Evolutionary conservation across 2,113 vertebrate genomes (phyloP).

Genomic region (Gavia stellata): DNA sequence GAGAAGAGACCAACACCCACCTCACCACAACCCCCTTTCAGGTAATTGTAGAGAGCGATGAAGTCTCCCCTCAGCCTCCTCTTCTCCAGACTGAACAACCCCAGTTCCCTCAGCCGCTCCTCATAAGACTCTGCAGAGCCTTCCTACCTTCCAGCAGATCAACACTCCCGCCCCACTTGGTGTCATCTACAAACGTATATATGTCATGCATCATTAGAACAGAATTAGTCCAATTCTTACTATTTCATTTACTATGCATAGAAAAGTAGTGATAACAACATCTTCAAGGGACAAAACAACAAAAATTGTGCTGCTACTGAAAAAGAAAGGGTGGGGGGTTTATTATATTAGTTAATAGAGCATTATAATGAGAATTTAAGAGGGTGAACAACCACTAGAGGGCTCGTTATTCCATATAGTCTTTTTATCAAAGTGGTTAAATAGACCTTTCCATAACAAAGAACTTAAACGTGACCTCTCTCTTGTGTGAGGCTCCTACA

Average conservation of each 20-base stretch:
- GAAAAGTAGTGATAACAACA: neutral
- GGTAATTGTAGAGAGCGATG: too few species aligned
- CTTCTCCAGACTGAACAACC: too few species aligned
- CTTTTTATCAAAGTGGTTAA: neutral
- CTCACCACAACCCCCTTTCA: too few species aligned
- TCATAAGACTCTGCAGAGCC: too few species aligned
- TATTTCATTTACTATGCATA: neutral
- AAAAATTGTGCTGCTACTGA: neutral
- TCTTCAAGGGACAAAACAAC: neutral
- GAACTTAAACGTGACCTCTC: neutral
- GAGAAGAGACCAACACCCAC: too few species aligned
- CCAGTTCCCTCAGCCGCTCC: too few species aligned
- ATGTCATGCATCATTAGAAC: neutral
- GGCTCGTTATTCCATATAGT: neutral
- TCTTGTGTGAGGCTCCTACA: neutral
- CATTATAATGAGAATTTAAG: neutral
- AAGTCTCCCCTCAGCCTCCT: too few species aligned
- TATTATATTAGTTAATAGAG: neutral
- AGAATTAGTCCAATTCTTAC: neutral
- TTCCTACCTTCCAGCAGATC: too few species aligned
- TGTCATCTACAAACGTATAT: too few species aligned
- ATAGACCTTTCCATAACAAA: neutral
- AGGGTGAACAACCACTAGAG: conserved; percentile 13
- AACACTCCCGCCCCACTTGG: too few species aligned
- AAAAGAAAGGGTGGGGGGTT: neutral